Conservation (phyloP, 2,888 invertebrate species). For the Iselma pallidipennis region DNA sequence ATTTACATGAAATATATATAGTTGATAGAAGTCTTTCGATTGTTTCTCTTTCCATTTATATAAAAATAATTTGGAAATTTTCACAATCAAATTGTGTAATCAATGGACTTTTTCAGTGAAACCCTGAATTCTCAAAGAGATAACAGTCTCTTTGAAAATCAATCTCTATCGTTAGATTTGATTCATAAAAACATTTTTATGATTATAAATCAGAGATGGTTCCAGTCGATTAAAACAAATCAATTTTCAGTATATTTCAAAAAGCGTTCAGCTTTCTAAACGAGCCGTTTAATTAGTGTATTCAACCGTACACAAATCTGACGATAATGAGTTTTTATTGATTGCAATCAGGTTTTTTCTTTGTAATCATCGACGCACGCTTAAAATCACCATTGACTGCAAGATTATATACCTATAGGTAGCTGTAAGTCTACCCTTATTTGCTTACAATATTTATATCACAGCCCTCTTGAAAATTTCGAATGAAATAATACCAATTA, state of each 20-base stretch:
- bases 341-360: neutral
- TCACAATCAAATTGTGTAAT: slow-evolving; percentile 46
- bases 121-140: too few relatives aligned
- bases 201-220: neutral
- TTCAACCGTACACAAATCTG: neutral
- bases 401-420: neutral
- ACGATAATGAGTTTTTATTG: neutral
- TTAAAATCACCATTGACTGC: too few relatives aligned
- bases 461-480: neutral
- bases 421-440: neutral
- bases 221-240: neutral
- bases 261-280: neutral
- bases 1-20: too few relatives aligned
- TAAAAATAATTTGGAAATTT: slow-evolving; percentile 35
- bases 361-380: too few relatives aligned
- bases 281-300: neutral
- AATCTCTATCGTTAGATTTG: too few relatives aligned
- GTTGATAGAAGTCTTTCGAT: slow-evolving; percentile 13
- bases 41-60: slow-evolving; percentile 50
- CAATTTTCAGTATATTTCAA: neutral
- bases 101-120: too few relatives aligned
- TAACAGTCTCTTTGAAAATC: too few relatives aligned
- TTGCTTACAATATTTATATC: neutral
- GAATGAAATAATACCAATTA: slow-evolving; percentile 30
- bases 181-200: neutral